phyloP scores from a whole-genome alignment of 2,888 invertebrate species.

The Andrena trimmerana region DNA sequence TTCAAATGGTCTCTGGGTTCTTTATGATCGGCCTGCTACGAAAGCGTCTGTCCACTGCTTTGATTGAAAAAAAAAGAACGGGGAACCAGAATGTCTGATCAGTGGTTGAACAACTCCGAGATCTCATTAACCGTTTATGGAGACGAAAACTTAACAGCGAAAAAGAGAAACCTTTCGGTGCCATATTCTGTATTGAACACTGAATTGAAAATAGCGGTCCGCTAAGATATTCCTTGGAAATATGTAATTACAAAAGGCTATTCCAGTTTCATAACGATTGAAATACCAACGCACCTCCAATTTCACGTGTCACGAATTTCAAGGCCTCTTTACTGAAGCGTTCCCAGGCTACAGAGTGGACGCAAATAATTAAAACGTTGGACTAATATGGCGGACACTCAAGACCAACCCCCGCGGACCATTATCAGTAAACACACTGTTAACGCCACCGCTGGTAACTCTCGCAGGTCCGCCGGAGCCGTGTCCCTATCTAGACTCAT shows the following conservation, averaged over 20 bases:
- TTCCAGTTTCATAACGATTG: too few relatives aligned
- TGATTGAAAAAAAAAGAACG: background rate
- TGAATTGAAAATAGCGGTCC: too few relatives aligned
- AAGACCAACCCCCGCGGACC: slow-evolving; percentile 61
- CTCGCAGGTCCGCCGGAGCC: slow-evolving; percentile 45
- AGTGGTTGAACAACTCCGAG: slow-evolving; percentile 4
- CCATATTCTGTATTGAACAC: background rate
- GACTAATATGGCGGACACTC: slow-evolving; percentile 41
- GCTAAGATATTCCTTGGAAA: too few relatives aligned
- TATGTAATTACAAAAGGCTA: too few relatives aligned
- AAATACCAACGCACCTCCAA: too few relatives aligned
- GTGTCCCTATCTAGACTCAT: slow-evolving; percentile 80
- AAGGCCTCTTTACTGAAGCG: too few relatives aligned
- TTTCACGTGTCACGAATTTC: too few relatives aligned
- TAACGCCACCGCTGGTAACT: slow-evolving; percentile 67
- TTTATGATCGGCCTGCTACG: slow-evolving; percentile 10
- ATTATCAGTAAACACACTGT: slow-evolving; percentile 80
- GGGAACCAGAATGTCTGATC: slow-evolving; percentile 1
- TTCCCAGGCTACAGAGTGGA: background rate
- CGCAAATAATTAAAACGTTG: slow-evolving; percentile 57
- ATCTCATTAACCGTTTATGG: slow-evolving; percentile 20
- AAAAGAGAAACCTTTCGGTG: background rate
- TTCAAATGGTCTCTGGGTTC: background rate
- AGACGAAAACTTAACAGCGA: background rate
- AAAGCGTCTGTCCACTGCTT: background rate